Evolutionary conservation across 2,888 invertebrate species (phyloP).

Genomic region (Eubasilissa splendida): DNA sequence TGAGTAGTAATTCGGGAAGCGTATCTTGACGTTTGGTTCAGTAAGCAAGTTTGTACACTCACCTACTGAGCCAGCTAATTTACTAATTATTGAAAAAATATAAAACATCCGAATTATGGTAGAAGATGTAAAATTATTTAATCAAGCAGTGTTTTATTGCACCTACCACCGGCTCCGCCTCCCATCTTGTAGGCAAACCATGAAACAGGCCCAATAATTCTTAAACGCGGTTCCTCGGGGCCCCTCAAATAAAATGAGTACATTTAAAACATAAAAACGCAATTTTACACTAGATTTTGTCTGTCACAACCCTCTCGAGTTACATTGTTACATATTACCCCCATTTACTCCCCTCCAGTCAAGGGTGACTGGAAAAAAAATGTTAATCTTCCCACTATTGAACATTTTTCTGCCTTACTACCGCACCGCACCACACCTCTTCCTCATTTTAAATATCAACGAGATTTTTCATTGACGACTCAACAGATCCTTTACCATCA

Average conservation of each 20-base stretch:
- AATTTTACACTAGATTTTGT: constrained; percentile 68
- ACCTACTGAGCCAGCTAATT: too few relatives aligned
- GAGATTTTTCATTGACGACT: too few relatives aligned
- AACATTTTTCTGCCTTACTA: not conserved
- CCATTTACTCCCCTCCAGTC: constrained; percentile 28
- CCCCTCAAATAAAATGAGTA: constrained; percentile 63
- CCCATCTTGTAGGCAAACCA: not conserved
- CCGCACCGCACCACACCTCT: too few relatives aligned
- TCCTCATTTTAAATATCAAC: too few relatives aligned
- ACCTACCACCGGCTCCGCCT: not conserved
- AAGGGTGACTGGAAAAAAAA: not conserved
- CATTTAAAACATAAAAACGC: constrained; percentile 62
- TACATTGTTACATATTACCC: constrained; percentile 64
- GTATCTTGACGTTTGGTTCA: too few relatives aligned
- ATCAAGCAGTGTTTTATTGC: not conserved
- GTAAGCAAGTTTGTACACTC: too few relatives aligned
- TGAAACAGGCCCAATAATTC: not conserved
- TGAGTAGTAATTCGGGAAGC: too few relatives aligned
- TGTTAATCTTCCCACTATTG: constrained; percentile 1
- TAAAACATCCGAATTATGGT: too few relatives aligned
- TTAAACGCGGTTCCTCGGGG: constrained; percentile 1
- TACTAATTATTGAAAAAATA: too few relatives aligned
- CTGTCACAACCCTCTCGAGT: constrained; percentile 64
- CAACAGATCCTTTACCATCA: too few relatives aligned
- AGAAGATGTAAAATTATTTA: too few relatives aligned